These are phyloP conservation scores for Tuberolachnus salignus DNA, from an alignment of 2,888 invertebrate genomes.

Conservation along the genomic window DNA sequence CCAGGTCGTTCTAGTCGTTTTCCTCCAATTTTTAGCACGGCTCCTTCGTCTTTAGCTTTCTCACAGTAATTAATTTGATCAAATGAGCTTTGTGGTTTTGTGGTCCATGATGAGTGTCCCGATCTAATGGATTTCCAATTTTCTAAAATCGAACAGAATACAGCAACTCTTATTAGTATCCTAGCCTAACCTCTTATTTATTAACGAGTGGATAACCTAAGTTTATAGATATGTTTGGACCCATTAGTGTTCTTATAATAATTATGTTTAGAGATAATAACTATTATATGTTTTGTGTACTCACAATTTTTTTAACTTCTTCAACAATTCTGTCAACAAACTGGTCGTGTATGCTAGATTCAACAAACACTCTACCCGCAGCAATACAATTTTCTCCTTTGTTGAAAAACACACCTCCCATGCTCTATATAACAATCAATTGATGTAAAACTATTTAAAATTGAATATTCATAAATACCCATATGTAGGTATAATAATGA, in stretches of 20 bases:
- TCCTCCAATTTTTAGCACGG: slow-evolving; percentile 84
- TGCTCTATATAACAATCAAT: slow-evolving; percentile 69
- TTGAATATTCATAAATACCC: too few species aligned
- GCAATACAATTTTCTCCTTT: slow-evolving; percentile 99
- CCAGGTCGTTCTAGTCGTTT: slow-evolving; percentile 74
- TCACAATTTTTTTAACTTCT: slow-evolving; percentile 75
- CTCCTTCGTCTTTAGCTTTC: slow-evolving; percentile 81
- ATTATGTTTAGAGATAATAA: too few species aligned
- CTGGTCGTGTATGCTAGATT: slow-evolving; percentile 87
- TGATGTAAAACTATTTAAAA: neutral
- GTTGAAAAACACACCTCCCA: slow-evolving; percentile 96
- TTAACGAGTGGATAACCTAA: too few species aligned
- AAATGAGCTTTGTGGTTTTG: slow-evolving; percentile 92
- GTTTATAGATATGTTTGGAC: too few species aligned
- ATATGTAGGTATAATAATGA: too few species aligned
- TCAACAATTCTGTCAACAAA: slow-evolving; percentile 77
- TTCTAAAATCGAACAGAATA: slow-evolving; percentile 61
- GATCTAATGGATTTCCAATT: slow-evolving; percentile 87
- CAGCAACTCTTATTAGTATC: too few species aligned
- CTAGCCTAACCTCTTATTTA: too few species aligned
- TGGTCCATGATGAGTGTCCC: slow-evolving; percentile 90
- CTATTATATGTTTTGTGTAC: too few species aligned
- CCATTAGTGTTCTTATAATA: too few species aligned
- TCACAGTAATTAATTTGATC: slow-evolving; percentile 79
- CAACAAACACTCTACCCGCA: slow-evolving; percentile 91